Base-by-base conservation (phyloP, 2,888 invertebrate species). In the Scaptomyza reducta region DNA sequence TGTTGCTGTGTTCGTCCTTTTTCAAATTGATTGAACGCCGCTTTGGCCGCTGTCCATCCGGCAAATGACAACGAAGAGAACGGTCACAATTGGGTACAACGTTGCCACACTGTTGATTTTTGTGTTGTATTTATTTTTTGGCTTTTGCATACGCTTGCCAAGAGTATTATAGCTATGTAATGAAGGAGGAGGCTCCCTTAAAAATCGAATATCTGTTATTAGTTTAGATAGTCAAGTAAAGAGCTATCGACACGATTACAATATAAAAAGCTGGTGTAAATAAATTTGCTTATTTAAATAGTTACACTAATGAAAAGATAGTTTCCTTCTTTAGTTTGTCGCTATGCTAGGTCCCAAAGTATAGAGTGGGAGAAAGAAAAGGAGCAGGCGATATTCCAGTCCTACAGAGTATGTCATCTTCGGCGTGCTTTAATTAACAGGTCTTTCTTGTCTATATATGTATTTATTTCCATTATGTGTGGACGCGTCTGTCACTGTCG, bases 41-140 rank as follows among this genome's bases (percentile, higher is more conserved):
- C 53, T 56, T 53, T 62, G 41, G 18, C 40, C 50, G 35, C 42
- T 60, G 60, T 47, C 51, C 57, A 57, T 44, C 55, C 49, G 49
- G 33, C 33, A 22, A 40, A 33, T 33, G 49, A 33, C 33, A 49
- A 49, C 33, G 33, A 27, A 45, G 51, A 33, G 35, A 49, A 31
- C 35, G 57, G 14, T 41, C 45, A 72, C 69, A 57, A 61, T 64
- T 57, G 76, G 54, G 72, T 31, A 69, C 63, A 74, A 47, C 69
- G 69, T 72, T 77, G 75, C 70, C 74, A 74, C 60, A 67, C 72
- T 76, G 76, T 77, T 77, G 77, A 74, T 74, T 74, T 77, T 70
- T 70, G 70, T 67, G 61, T 70, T 70, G 9, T 73, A 76, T 77
- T 77, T 77, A 69, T 73, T 73, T 76, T 66, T 60, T 29, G 51